Base-by-base conservation (phyloP, 2,113 vertebrate species). In the Oncorhynchus keta region DNA sequence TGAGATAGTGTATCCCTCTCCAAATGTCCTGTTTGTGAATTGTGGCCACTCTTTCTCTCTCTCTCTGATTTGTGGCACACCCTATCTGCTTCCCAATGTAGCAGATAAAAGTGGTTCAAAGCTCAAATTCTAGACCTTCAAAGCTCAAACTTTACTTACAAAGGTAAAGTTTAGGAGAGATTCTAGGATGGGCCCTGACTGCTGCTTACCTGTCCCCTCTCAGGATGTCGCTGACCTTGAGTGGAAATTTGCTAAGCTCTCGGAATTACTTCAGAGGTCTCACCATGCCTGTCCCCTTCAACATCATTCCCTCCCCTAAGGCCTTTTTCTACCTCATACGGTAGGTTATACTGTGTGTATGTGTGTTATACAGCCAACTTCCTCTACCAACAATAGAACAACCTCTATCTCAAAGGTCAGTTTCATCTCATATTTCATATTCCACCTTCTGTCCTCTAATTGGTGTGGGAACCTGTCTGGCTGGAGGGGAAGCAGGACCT, bases 241-340 rank as follows among this genome's bases (percentile, higher is more conserved):
- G 81, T 96, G 95, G 96, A 97, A 97, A 72, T 97, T 97, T 75
- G 95, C 96, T 1, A 96, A 96, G 80, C 93, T 97, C 78, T 86
- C 92, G 96, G 45, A 96, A 91, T 70, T 97, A 95, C 91, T 97
- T 97, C 87, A 87, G 94, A 78, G 96, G 95, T 16, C 91, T 97
- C 85, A 97, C 94, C 0, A 92, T 97, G 80, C 95, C 96, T 0
- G 95, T 97, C 39, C 96, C 95, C 26, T 97, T 97, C 87, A 97
- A 97, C 84, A 93, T 96, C 84, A 93, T 97, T 67, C 95, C 95
- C 3, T 96, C 96, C 5, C 95, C 94, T 1, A 97, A 97, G 89
- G 90, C 95, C 3, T 0, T 89, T 70, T 96, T 95, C 86, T 96
- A 95, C 79, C 70, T 93, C 6, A 20, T 96, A 84, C 93, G 95